Base-by-base conservation (phyloP, 2,888 invertebrate species). In the Patella depressa region DNA sequence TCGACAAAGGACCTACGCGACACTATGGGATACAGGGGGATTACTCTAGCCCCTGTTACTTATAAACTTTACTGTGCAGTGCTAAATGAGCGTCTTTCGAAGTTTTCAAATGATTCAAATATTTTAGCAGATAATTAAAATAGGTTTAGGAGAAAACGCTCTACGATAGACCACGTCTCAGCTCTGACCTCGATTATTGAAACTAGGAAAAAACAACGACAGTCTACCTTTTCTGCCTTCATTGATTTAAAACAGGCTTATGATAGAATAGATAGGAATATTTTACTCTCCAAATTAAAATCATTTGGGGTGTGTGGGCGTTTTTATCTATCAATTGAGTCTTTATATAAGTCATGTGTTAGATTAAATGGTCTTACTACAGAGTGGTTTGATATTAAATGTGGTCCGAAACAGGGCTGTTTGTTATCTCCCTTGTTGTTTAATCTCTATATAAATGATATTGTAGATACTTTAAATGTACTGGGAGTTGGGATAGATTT, bases 61-160 rank as follows among this genome's bases (percentile, higher is more conserved):
- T 81, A 81, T 72, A 81, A 75, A 17, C 29, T 80, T 9, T 80
- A 78, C 59, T 79, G 80, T 75, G 34, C 72, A 54, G 72, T 81
- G 14, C 72, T 81, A 72, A 81, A 80, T 73, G 54, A 72, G 7
- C 19, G 80, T 24, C 45, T 81, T 19, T 29, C n/a, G 34, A 74
- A 65, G 45, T 78, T 72, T 75, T 55, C 57, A 9, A 78, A 79
- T 17, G 53, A 34, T n/a, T 73, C 77, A n/a, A 45, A 75, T 57
- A 71, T 74, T 19, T 24, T 78, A 14, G 71, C 17, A 15, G 80
- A 80, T 76, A 77, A 80, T 53, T 78, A 79, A 53, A 80, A 79
- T 55, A 75, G 79, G 57, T 82, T 82, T 71, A 70, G 78, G 24
- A 80, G 75, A 72, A 65, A 69, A 17, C 54, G 73, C 29, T n/a